Percentiles rank a stretch among this genome's conserved stretches.
phyloP scores from a whole-genome alignment of 2,113 vertebrate genomes.

The Caranx melampygus region DNA sequence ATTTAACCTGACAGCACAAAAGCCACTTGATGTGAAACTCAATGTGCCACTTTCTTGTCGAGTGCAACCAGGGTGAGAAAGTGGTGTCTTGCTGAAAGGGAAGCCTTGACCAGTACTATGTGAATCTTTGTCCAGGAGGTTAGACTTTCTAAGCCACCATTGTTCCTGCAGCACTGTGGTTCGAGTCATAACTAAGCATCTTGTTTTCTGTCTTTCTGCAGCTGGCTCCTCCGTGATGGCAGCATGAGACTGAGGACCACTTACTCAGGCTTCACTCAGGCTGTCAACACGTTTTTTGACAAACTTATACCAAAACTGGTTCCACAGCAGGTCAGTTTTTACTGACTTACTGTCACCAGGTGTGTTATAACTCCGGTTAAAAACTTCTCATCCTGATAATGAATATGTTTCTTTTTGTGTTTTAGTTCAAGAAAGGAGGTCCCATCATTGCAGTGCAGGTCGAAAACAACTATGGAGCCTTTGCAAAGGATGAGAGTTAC shows the following conservation, averaged over 20 bases:
- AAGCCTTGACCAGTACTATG: conserved; percentile 11
- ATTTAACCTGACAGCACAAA: conserved; percentile 20
- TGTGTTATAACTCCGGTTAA: not conserved
- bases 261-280: conserved; percentile 88
- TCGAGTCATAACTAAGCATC: not conserved
- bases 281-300: conserved; percentile 89
- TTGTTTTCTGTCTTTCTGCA: conserved; percentile 62
- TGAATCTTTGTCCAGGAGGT: conserved; percentile 20
- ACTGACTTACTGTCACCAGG: not conserved
- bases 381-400: not conserved
- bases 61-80: conserved; percentile 1
- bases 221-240: conserved; percentile 90
- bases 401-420: conserved; percentile 23
- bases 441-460: conserved; percentile 96
- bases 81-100: conserved; percentile 11
- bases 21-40: conserved; percentile 31
- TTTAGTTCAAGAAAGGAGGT: conserved; percentile 92
- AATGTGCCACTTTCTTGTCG: conserved; percentile 17
- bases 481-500: conserved; percentile 88
- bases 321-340: conserved; percentile 87
- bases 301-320: conserved; percentile 87
- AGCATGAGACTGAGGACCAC: conserved; percentile 91
- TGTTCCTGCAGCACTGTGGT: conserved; percentile 27
- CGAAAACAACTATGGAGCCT: conserved; percentile 95
- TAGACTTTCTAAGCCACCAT: not conserved